Evolutionary conservation across 2,113 vertebrate species (phyloP), one percentile per base, ranked within the genome.

Genomic region (Microtus richardsoni): DNA sequence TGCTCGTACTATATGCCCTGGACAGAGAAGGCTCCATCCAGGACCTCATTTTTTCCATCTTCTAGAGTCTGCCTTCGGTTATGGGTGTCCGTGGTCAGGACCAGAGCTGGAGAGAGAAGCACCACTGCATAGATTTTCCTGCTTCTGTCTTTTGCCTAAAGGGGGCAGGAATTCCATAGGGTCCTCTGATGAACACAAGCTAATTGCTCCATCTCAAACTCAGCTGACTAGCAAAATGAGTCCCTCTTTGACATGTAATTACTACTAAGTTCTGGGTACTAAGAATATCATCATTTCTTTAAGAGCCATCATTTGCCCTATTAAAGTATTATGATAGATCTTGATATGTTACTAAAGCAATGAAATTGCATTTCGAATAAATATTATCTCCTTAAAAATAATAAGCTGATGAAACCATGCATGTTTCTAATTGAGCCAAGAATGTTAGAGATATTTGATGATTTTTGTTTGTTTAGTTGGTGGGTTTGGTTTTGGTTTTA

Each of bases 351-450:
- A 70, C 60, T 70, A 82, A 62, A 71, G 75, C 12, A 83, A 26
- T 21, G 17, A 91, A 82, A 41, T 68, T 93, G 7, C 33, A 80
- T 95, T 96, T 94, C 44, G 84, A 94, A 74, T 70, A 33, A 93
- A 77, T 70, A 39, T 33, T 58, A 64, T 74, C 6, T 24, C 70
- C n/a, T 93, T 91, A 83, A 68, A 60, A 82, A 49, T 33, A 79
- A 60, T 85, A 22, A 33, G 8, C 5, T 86, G n/a, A 4, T 44
- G 12, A 90, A 30, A 90, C 52, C 22, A 74, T 44, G 52, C 7
- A 60, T 17, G 49, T 60, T 68, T 49, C 73, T 89, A 82, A 52
- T 52, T 33, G 49, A 54, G 36, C 73, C 92, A 47, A 78, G 79
- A 82, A 86, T 85, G 36, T 73, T 84, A 71, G 17, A 62, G 28